Conservation (phyloP, 2,888 invertebrate genomes). For the Diloba caeruleocephala region DNA sequence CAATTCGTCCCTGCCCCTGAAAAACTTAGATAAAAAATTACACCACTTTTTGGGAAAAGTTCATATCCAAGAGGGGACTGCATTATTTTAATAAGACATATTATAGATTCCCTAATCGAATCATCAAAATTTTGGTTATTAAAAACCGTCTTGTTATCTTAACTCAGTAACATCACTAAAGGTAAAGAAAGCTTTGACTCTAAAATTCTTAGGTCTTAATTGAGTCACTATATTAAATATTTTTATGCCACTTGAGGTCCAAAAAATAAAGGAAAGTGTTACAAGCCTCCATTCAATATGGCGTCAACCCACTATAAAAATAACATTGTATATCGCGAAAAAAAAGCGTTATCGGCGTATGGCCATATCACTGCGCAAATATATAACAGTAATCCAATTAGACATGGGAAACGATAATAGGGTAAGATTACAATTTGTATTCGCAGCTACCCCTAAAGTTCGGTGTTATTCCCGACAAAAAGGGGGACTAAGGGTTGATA, state of each 20-base stretch:
- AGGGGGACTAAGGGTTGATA: too few species aligned
- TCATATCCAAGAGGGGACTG: too few species aligned
- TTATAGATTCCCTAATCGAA: too few species aligned
- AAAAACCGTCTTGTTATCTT: too few species aligned
- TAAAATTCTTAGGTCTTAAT: conserved; percentile 2
- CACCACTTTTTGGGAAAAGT: too few species aligned
- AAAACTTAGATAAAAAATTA: too few species aligned
- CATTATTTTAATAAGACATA: too few species aligned
- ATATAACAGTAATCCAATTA: conserved; percentile 24
- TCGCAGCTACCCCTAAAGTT: background rate
- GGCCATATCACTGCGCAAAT: conserved; percentile 18
- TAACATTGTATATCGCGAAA: conserved; percentile 51
- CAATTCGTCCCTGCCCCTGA: too few species aligned
- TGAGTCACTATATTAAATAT: conserved; percentile 8
- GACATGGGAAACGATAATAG: background rate
- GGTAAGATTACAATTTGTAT: background rate
- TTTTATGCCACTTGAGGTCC: conserved; percentile 23
- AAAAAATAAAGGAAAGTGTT: conserved; percentile 38
- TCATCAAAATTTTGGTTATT: too few species aligned
- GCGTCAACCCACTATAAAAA: conserved; percentile 53
- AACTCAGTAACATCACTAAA: background rate
- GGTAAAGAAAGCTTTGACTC: background rate
- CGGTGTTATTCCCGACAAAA: background rate
- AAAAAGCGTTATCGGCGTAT: conserved; percentile 43
- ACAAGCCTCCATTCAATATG: conserved; percentile 48